Conservation (phyloP, 2,888 invertebrate species). For the Tillus elongatus region DNA sequence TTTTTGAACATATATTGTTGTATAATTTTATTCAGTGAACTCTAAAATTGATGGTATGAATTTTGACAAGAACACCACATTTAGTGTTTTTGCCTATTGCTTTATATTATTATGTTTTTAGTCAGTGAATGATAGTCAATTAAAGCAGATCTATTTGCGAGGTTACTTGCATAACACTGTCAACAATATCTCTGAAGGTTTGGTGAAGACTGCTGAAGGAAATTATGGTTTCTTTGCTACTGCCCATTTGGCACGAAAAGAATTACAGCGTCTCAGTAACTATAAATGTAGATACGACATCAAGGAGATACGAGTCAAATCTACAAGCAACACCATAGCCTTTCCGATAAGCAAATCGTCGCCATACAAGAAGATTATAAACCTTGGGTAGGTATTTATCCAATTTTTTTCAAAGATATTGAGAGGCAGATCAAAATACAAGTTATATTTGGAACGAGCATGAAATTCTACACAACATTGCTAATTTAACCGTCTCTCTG, state of each 20-base stretch:
- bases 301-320: conserved; percentile 48
- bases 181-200: conserved; percentile 45
- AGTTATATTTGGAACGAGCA: too few relatives aligned
- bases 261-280: conserved; percentile 38
- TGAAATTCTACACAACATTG: too few relatives aligned
- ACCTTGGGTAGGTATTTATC: conserved; percentile 43
- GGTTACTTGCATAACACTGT: conserved; percentile 40
- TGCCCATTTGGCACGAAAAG: conserved; percentile 50
- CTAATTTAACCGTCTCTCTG: too few relatives aligned
- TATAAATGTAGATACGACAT: conserved; percentile 46
- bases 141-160: conserved; percentile 28
- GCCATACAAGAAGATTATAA: conserved; percentile 50
- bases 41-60: too few relatives aligned
- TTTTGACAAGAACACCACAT: too few relatives aligned
- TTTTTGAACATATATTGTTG: too few relatives aligned
- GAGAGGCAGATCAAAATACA: too few relatives aligned
- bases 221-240: conserved; percentile 57
- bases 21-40: too few relatives aligned
- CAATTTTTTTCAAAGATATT: too few relatives aligned
- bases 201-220: conserved; percentile 46
- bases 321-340: conserved; percentile 49
- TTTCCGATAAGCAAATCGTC: conserved; percentile 50
- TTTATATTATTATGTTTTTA: conserved; percentile 35
- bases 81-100: too few relatives aligned
- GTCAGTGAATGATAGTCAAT: conserved; percentile 40